Conservation (phyloP, 2,888 invertebrate genomes). For the Euclidia mi region DNA sequence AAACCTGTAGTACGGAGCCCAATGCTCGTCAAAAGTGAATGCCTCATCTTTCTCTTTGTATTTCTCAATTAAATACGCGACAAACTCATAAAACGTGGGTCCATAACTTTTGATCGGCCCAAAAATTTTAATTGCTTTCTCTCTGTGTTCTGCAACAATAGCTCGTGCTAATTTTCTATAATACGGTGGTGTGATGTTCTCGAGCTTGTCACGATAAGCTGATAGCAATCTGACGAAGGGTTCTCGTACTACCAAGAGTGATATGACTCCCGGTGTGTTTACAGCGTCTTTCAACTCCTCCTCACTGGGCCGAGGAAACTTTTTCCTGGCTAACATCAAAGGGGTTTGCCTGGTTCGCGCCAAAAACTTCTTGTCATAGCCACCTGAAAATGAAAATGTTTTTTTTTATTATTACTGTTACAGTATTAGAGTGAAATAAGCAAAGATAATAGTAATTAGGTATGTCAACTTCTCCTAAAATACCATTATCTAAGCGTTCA, state of each 20-base stretch:
- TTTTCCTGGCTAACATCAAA: slow-evolving; percentile 91
- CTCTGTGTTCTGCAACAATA: slow-evolving; percentile 91
- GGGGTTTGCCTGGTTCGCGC: slow-evolving; percentile 91
- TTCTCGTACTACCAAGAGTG: slow-evolving; percentile 92
- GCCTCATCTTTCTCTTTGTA: slow-evolving; percentile 85
- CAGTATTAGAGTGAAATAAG: no score
- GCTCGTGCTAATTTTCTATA: slow-evolving; percentile 92
- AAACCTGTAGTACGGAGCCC: slow-evolving; percentile 91
- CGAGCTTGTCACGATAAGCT: slow-evolving; percentile 93
- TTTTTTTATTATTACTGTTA: no score
- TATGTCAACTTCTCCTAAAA: no score
- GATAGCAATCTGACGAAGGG: slow-evolving; percentile 93
- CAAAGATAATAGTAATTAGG: no score
- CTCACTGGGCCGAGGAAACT: slow-evolving; percentile 92
- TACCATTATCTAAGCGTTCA: no score
- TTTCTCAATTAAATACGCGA: slow-evolving; percentile 91
- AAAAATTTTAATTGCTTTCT: slow-evolving; percentile 69
- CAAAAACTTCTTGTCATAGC: slow-evolving; percentile 90
- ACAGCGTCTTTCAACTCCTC: slow-evolving; percentile 91
- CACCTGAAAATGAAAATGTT: slow-evolving; percentile 78
- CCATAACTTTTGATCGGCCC: slow-evolving; percentile 82
- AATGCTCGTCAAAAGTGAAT: slow-evolving; percentile 90
- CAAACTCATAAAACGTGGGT: slow-evolving; percentile 93
- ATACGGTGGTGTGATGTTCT: slow-evolving; percentile 92
- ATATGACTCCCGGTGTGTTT: slow-evolving; percentile 90